These are phyloP conservation scores for Hofmannophila pseudospretella DNA, from an alignment of 2,888 invertebrate species.

Conservation along the genomic window DNA sequence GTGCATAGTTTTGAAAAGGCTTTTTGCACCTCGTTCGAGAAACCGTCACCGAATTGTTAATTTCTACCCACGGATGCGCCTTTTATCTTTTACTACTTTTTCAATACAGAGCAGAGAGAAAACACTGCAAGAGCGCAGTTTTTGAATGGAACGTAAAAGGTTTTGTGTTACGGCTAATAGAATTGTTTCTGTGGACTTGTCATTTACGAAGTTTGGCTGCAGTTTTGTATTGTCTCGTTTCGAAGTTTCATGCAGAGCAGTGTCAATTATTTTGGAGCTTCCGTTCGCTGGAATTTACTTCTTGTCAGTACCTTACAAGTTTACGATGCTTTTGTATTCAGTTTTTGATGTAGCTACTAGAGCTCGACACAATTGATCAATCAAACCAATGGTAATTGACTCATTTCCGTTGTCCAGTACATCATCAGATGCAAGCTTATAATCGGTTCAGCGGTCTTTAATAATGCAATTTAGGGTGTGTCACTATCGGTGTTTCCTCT, in stretches of 20 bases:
- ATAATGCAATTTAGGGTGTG: constrained; percentile 1
- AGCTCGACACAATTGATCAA: constrained; percentile 28
- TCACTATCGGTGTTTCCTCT: not conserved
- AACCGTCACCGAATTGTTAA: constrained; percentile 44
- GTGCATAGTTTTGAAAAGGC: constrained; percentile 40
- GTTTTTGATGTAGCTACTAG: constrained; percentile 13
- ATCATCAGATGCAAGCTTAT: constrained; percentile 17
- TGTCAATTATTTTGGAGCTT: constrained; percentile 45
- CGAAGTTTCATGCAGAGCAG: constrained; percentile 40
- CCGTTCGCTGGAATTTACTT: constrained; percentile 40
- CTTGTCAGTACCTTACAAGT: constrained; percentile 19
- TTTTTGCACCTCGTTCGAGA: constrained; percentile 41
- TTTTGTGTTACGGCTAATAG: constrained; percentile 45
- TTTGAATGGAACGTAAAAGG: constrained; percentile 43
- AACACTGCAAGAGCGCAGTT: constrained; percentile 5
- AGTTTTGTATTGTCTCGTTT: constrained; percentile 40
- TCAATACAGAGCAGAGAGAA: constrained; percentile 16
- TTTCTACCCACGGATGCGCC: constrained; percentile 28
- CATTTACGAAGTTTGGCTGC: constrained; percentile 44
- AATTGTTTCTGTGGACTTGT: constrained; percentile 44
- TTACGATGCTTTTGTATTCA: constrained; percentile 14
- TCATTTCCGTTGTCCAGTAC: constrained; percentile 37
- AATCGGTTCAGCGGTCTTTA: constrained; percentile 15
- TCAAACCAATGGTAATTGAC: constrained; percentile 32
- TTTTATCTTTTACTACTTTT: constrained; percentile 37